A percentile compares a stretch with the other conserved stretches of the same genome.
These are phyloP conservation scores for Drosophila borborema DNA, from an alignment of 2,888 invertebrate species.

Conservation along the genomic window DNA sequence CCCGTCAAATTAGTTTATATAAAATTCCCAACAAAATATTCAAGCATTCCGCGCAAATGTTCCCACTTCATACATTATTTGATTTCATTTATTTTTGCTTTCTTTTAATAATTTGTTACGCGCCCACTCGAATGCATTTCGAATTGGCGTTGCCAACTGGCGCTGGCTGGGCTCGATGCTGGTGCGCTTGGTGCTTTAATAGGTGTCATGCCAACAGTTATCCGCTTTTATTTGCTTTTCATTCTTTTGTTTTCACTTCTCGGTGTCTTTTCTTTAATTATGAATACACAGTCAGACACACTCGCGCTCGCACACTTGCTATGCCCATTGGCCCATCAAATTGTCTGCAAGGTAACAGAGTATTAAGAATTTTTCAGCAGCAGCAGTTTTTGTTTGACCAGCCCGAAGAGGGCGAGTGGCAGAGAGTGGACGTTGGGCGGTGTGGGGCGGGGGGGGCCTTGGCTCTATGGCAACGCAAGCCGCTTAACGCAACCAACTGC, in stretches of 20 bases:
- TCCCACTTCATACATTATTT: background rate
- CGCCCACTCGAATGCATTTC: slow-evolving; percentile 3
- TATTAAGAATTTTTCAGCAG: slow-evolving; percentile 78
- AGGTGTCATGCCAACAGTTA: slow-evolving; percentile 70
- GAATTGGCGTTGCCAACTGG: slow-evolving; percentile 6
- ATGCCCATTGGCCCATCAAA: slow-evolving; percentile 67
- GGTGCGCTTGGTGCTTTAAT: slow-evolving; percentile 18
- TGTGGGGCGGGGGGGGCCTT: background rate
- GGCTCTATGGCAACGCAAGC: slow-evolving; percentile 73
- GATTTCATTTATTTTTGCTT: background rate
- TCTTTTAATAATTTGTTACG: background rate
- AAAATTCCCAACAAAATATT: background rate
- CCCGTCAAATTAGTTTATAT: slow-evolving; percentile 4
- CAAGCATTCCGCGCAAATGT: background rate
- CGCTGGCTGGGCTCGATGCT: background rate
- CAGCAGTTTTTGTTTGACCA: slow-evolving; percentile 62
- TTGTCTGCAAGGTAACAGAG: slow-evolving; percentile 77
- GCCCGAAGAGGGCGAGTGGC: slow-evolving; percentile 9
- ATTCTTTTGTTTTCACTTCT: slow-evolving; percentile 48
- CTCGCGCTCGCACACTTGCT: slow-evolving; percentile 21
- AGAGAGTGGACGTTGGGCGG: no score
- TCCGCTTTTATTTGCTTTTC: slow-evolving; percentile 56
- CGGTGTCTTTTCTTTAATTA: slow-evolving; percentile 71
- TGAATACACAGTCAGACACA: slow-evolving; percentile 40
- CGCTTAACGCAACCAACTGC: slow-evolving; percentile 80